Evolutionary conservation across 2,797 vertebrate species (phyloP).

Genomic region (Pagetopsis macropterus): DNA sequence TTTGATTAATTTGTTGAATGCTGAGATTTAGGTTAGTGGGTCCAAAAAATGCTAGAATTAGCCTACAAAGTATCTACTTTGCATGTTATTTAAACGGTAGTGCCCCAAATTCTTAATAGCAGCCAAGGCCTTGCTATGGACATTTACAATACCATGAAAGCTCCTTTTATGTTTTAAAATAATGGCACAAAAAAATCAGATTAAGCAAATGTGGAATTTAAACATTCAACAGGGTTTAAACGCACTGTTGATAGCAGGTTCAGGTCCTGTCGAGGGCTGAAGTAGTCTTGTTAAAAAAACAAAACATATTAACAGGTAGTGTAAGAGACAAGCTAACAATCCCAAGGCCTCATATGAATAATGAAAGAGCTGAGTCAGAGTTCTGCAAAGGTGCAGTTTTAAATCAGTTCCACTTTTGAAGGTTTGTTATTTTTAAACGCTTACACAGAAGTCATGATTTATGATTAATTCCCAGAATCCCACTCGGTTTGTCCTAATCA

Average conservation of each 20-base stretch:
- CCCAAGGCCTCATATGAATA: slow-evolving; percentile 1
- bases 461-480: slow-evolving; percentile 1
- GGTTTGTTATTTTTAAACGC: background rate
- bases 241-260: background rate
- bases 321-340: background rate
- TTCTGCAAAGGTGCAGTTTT: background rate
- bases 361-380: slow-evolving; percentile 8
- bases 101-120: too few species aligned
- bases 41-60: background rate
- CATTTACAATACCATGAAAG: background rate
- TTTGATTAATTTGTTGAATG: background rate
- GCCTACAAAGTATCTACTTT: background rate
- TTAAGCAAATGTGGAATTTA: background rate
- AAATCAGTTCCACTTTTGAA: slow-evolving; percentile 4
- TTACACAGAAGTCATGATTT: background rate
- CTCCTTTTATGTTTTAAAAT: too few species aligned
- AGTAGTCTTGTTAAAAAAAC: background rate
- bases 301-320: background rate
- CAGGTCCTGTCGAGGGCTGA: background rate
- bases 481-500: background rate
- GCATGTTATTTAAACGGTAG: background rate
- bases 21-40: background rate
- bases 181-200: background rate
- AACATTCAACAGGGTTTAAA: background rate
- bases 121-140: background rate